Evolutionary conservation across 1,140 invertebrate species (phyloP).

Genomic region (Drosophila nebulosa): DNA sequence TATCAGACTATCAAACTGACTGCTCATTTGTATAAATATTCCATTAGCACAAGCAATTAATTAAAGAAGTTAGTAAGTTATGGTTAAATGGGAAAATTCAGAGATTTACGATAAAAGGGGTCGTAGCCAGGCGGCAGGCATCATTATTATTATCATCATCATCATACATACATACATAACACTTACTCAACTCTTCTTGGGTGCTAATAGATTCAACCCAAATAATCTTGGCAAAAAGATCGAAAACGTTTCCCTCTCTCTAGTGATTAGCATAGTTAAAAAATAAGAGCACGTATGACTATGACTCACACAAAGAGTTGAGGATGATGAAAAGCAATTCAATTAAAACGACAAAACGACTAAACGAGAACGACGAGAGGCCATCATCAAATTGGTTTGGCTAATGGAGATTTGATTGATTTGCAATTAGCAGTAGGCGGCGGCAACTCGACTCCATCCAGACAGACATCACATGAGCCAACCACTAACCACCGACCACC

Average conservation of each 20-base stretch:
- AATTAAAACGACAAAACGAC: background rate
- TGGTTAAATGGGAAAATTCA: background rate
- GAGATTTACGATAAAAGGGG: background rate
- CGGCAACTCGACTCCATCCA: too few relatives aligned
- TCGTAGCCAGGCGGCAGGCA: too few relatives aligned
- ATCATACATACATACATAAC: background rate
- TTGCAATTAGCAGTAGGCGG: constrained; percentile 58
- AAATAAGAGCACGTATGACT: background rate
- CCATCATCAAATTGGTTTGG: background rate
- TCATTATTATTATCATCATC: constrained; percentile 17
- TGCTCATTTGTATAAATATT: constrained; percentile 17
- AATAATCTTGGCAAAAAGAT: constrained; percentile 14
- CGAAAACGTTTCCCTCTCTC: background rate
- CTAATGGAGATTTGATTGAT: constrained; percentile 69
- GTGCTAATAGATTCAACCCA: constrained; percentile 35
- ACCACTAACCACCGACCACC: background rate
- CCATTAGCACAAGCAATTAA: constrained; percentile 25
- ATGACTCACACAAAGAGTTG: constrained; percentile 45
- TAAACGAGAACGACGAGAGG: too few relatives aligned
- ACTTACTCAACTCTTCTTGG: background rate
- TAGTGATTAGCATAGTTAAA: constrained; percentile 32
- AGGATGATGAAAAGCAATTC: too few relatives aligned
- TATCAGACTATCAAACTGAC: too few relatives aligned
- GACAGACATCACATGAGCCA: constrained; percentile 62
- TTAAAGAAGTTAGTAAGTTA: constrained; percentile 27